Percentiles rank a stretch among this genome's conserved stretches.
phyloP scores from a whole-genome alignment of 2,113 vertebrate genomes.

The Chaetodon trifascialis region DNA sequence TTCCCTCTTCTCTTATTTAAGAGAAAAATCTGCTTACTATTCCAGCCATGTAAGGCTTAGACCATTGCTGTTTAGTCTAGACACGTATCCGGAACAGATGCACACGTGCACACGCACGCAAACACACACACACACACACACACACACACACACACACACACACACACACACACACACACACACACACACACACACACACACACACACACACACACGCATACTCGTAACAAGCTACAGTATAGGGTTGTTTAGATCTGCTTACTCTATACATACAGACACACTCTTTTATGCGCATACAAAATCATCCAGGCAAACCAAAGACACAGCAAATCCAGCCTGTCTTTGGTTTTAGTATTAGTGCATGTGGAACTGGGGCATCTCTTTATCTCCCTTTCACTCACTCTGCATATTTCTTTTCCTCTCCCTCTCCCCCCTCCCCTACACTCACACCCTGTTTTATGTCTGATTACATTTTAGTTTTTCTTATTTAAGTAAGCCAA shows the following conservation, averaged over 20 bases:
- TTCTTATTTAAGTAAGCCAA: conserved; percentile 19
- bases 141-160: conserved; percentile 5
- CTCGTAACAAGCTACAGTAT: conserved; percentile 32
- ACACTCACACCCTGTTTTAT: background rate
- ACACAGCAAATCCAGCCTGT: conserved; percentile 21
- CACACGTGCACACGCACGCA: conserved; percentile 1
- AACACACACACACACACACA: conserved; percentile 1
- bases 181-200: background rate
- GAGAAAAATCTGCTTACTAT: conserved; percentile 68
- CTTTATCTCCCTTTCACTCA: conserved; percentile 22
- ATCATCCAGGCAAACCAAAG: conserved; percentile 24
- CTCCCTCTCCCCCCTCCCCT: background rate
- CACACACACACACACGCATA: conserved; percentile 3
- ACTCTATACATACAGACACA: background rate
- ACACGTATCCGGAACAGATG: conserved; percentile 69
- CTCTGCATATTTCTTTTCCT: conserved; percentile 3
- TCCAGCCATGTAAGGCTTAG: conserved; percentile 65
- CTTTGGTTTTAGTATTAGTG: conserved; percentile 14
- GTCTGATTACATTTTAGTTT: conserved; percentile 11
- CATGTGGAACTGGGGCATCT: conserved; percentile 32
- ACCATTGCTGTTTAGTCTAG: conserved; percentile 79
- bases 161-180: background rate
- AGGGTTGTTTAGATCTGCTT: conserved; percentile 23
- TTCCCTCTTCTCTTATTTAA: conserved; percentile 54
- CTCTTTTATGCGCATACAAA: conserved; percentile 18